A percentile compares a stretch with the other conserved stretches of the same genome.
Conservation (phyloP, 1,140 invertebrate genomes). For the Lethrus apterus region DNA sequence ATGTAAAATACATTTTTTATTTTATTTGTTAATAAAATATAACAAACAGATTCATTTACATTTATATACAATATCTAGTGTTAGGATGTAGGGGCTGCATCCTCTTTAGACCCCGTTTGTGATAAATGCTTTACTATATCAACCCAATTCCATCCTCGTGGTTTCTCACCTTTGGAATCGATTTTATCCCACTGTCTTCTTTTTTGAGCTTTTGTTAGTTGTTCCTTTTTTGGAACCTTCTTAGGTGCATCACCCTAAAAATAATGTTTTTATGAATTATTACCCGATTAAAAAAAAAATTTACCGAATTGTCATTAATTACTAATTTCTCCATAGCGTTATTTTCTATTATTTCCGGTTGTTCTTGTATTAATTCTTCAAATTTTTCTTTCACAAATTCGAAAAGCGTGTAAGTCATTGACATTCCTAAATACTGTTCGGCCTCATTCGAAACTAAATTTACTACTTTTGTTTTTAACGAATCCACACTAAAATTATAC, state of each 20-base stretch:
- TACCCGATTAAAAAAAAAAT: slow-evolving; percentile 15
- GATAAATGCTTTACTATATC: slow-evolving; percentile 91
- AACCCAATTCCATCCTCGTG: slow-evolving; percentile 89
- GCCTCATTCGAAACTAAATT: slow-evolving; percentile 61
- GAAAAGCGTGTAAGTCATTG: slow-evolving; percentile 92
- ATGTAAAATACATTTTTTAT: slow-evolving; percentile 5
- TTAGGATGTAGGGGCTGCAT: slow-evolving; percentile 35
- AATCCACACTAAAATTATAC: slow-evolving; percentile 49
- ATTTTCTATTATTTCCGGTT: slow-evolving; percentile 49
- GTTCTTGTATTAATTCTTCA: slow-evolving; percentile 59
- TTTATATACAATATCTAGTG: slow-evolving; percentile 2
- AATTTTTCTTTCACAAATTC: slow-evolving; percentile 84
- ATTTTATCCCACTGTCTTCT: slow-evolving; percentile 75
- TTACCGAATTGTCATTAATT: slow-evolving; percentile 42
- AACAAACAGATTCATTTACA: slow-evolving; percentile 5
- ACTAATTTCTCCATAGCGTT: slow-evolving; percentile 41
- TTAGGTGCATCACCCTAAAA: slow-evolving; percentile 45
- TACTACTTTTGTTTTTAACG: slow-evolving; percentile 66
- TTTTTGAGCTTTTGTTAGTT: slow-evolving; percentile 88
- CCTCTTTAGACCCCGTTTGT: slow-evolving; percentile 62
- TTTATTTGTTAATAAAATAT: too few relatives aligned
- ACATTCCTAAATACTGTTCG: slow-evolving; percentile 72
- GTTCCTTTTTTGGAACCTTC: slow-evolving; percentile 65
- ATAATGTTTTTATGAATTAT: background rate
- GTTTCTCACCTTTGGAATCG: slow-evolving; percentile 74